phyloP scores from a whole-genome alignment of 2,797 vertebrate genomes.

The Muraenolepis orangiensis region DNA sequence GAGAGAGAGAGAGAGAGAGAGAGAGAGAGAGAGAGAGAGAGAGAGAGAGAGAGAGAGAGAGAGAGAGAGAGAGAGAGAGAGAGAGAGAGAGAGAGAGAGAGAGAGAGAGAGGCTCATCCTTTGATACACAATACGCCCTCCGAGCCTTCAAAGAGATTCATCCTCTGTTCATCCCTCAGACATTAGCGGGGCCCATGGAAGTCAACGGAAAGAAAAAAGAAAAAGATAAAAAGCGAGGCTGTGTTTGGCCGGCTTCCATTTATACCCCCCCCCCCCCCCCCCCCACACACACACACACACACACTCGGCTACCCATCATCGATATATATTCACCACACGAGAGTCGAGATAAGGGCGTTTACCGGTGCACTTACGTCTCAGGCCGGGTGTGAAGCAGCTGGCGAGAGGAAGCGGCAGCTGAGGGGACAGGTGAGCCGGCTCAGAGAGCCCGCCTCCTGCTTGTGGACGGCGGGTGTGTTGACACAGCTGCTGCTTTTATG shows the following conservation, averaged over 20 bases:
- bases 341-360: neutral
- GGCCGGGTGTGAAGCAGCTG: slow-evolving; percentile 34
- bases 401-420: slow-evolving; percentile 48
- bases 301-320: neutral
- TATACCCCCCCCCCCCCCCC: too few relatives aligned
- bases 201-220: neutral
- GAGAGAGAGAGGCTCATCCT: slow-evolving; percentile 15
- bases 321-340: neutral
- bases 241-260: neutral
- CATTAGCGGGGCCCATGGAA: slow-evolving; percentile 40
- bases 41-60: neutral
- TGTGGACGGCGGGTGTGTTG: slow-evolving; percentile 53
- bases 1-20: neutral
- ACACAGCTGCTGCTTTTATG: slow-evolving; percentile 63
- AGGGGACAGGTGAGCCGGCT: slow-evolving; percentile 61
- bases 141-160: slow-evolving; percentile 38
- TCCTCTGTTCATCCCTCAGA: slow-evolving; percentile 37
- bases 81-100: neutral
- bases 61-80: slow-evolving; percentile 1
- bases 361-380: neutral
- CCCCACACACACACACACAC: too few relatives aligned
- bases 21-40: neutral
- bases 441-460: slow-evolving; percentile 20
- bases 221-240: neutral
- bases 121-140: slow-evolving; percentile 38